Percentiles rank a stretch among this genome's conserved stretches.
These are phyloP conservation scores for Rhopalosiphum nymphaeae DNA, from an alignment of 2,888 invertebrate genomes.

Conservation along the genomic window DNA sequence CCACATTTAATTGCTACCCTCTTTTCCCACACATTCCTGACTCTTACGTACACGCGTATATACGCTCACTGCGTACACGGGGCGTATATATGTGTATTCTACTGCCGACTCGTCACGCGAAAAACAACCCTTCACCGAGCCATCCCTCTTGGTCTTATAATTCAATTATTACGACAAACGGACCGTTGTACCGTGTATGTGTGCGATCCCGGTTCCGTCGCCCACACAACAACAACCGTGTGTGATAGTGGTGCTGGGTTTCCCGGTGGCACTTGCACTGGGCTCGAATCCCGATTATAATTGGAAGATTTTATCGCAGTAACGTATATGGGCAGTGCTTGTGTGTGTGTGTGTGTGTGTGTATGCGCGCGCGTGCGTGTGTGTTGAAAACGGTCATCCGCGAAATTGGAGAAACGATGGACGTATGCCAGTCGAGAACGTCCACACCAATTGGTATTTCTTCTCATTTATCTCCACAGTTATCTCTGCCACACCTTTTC, in stretches of 20 bases:
- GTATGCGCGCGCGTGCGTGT: no score
- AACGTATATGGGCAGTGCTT: not conserved
- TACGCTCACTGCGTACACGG: not conserved
- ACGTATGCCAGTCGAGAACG: constrained; percentile 46
- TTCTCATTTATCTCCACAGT: constrained; percentile 12
- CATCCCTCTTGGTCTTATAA: constrained; percentile 39
- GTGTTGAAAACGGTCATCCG: constrained; percentile 36
- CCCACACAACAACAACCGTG: not conserved
- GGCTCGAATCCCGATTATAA: constrained; percentile 35
- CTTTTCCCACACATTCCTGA: not conserved
- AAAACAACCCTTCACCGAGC: constrained; percentile 16
- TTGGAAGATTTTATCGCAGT: constrained; percentile 31
- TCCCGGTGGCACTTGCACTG: not conserved
- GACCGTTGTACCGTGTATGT: not conserved
- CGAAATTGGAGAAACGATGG: constrained; percentile 51
- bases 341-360: not conserved
- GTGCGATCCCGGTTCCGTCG: not conserved
- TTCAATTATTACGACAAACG: constrained; percentile 58
- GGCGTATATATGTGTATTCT: not conserved
- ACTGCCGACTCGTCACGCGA: constrained; percentile 40
- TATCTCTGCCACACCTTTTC: constrained; percentile 1
- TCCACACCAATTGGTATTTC: constrained; percentile 36
- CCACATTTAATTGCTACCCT: constrained; percentile 48
- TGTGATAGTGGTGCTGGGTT: not conserved
- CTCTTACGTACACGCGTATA: not conserved